phyloP scores from a whole-genome alignment of 2,888 invertebrate species.

The Melinaea menophilus region DNA sequence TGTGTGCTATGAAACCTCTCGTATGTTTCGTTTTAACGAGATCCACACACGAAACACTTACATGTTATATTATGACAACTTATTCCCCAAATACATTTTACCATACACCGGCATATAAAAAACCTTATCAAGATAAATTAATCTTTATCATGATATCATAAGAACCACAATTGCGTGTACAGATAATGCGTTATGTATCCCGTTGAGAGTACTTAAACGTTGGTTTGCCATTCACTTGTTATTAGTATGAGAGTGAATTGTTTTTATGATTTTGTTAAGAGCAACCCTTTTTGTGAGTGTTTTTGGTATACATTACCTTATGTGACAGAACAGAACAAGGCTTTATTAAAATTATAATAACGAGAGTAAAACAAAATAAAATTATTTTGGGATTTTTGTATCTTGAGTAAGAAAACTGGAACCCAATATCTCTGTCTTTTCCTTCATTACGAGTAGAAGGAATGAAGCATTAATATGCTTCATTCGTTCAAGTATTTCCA shows the following conservation, averaged over 20 bases:
- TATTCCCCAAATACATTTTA: constrained; percentile 30
- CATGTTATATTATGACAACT: constrained; percentile 34
- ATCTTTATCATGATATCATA: constrained; percentile 12
- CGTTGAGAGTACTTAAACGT: constrained; percentile 5
- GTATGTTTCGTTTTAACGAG: constrained; percentile 26
- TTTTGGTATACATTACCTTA: constrained; percentile 1
- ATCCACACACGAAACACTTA: constrained; percentile 32
- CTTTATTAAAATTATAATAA: too few species aligned
- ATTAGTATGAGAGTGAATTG: constrained; percentile 25
- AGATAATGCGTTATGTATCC: not conserved
- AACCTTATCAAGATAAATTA: constrained; percentile 17
- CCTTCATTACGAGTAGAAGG: too few species aligned
- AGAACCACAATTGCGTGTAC: constrained; percentile 16
- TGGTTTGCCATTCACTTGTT: constrained; percentile 21
- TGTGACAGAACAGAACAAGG: not conserved
- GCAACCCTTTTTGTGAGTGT: constrained; percentile 19
- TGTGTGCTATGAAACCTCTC: constrained; percentile 2
- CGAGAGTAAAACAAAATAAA: too few species aligned
- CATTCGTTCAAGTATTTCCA: too few species aligned
- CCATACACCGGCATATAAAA: constrained; percentile 15
- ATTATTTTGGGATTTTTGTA: too few species aligned
- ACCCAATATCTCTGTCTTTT: too few species aligned
- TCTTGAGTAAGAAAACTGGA: too few species aligned
- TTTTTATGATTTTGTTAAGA: constrained; percentile 23
- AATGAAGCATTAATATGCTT: too few species aligned